Base-by-base conservation (phyloP, 2,888 invertebrate species). In the Teleogryllus oceanicus region DNA sequence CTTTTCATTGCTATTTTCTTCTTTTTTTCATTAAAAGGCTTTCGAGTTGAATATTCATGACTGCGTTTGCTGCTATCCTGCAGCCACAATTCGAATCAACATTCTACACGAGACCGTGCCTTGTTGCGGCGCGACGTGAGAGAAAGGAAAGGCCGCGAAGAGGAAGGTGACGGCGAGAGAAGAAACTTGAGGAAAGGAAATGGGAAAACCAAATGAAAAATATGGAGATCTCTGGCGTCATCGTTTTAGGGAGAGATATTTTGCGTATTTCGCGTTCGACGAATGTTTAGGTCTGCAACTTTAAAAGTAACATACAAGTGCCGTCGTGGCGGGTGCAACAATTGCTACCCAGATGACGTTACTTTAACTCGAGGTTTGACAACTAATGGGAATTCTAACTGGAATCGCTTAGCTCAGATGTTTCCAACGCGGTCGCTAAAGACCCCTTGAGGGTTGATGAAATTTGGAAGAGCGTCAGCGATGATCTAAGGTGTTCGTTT, bases 31-130 rank as follows among this genome's bases (percentile, higher is more conserved):
- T 80, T 80, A 80, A 78, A 78, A 80, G 75, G 74, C 77, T 75
- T 80, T 75, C 80, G 75, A 50, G 77, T 80, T 80, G 80, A 80
- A 80, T 80, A 80, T 80, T 80, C 79, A 79, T 80, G 80, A 80
- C 76, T 74, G 79, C 76, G 74, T 74, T 77, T 79, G 74, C 79
- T 79, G 79, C 79, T 77, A 79, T 77, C 79, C 77, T 77, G 77
- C 79, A 77, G 77, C 78, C 76, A 76, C 62, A 80, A 74, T 77
- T 78, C 80, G 77, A 77, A 78, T 81, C 81, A 81, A 80, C 79
- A 81, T 81, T 81, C 81, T 76, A 76, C 78, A 74, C 81, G 78
- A 74, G 80, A 37, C 37, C 78, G 74, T 77, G 79, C 79, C 50
- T 51, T 77, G 79, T 51, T 77, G 79, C 75, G 76, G 78, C 75